A percentile compares a stretch with the other conserved stretches of the same genome.
Conservation (phyloP, 2,797 vertebrate species). For the Xenentodon cancila region DNA sequence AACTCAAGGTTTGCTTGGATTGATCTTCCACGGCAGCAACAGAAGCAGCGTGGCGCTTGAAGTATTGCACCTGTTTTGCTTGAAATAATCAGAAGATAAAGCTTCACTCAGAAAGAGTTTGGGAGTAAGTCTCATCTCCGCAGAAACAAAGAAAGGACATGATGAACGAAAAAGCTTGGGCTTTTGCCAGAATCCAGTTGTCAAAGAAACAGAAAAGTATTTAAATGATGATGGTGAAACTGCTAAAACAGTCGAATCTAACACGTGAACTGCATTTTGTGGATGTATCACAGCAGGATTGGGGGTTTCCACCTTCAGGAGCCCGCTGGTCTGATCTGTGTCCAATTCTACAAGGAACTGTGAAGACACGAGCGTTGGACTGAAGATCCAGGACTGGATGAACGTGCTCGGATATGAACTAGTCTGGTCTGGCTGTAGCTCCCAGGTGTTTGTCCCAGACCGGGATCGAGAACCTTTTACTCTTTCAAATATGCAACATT, state of each 20-base stretch:
- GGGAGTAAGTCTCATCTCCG: background rate
- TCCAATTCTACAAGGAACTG: background rate
- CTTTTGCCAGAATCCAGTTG: too few species aligned
- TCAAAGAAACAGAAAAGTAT: too few species aligned
- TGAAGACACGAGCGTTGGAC: background rate
- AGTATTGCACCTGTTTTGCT: background rate
- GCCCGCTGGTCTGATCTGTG: conserved; percentile 2
- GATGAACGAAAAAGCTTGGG: too few species aligned
- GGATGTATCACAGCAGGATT: background rate
- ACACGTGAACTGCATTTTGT: conserved; percentile 1
- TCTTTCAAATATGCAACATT: conserved; percentile 83
- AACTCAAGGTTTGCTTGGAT: too few species aligned
- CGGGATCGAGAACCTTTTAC: conserved; percentile 72
- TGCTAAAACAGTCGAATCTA: conserved; percentile 1
- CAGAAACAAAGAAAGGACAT: too few species aligned
- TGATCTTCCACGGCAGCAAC: too few species aligned
- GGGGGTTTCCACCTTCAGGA: conserved; percentile 7
- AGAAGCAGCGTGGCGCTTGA: too few species aligned
- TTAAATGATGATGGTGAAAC: background rate
- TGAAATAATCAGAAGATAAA: background rate
- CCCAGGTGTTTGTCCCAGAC: conserved; percentile 28
- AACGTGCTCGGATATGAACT: background rate
- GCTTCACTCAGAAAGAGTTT: background rate
- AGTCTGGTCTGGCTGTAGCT: conserved; percentile 38
- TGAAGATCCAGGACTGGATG: background rate